Evolutionary conservation across 2,113 vertebrate species (phyloP).

Genomic region (Hydrolagus affinis): DNA sequence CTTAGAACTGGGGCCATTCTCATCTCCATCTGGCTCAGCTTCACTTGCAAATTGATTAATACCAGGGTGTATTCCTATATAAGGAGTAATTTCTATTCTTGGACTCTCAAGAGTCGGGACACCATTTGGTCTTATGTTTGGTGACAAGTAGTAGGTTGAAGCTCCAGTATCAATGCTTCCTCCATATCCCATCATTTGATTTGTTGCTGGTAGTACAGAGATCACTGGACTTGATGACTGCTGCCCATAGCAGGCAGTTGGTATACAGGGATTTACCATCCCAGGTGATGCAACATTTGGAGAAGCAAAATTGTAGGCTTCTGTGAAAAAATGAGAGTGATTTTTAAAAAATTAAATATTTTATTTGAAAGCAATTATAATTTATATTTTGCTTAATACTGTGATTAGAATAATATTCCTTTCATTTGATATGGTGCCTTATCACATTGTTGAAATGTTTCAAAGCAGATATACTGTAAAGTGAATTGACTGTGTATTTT

Average conservation of each 20-base stretch:
- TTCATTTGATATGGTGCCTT: too few species aligned
- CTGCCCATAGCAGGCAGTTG: conserved; percentile 74
- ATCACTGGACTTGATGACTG: conserved; percentile 71
- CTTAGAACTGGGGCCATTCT: conserved; percentile 55
- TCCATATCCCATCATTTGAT: conserved; percentile 69
- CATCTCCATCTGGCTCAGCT: conserved; percentile 65
- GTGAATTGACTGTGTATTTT: too few species aligned
- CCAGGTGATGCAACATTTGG: conserved; percentile 74
- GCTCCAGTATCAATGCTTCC: conserved; percentile 62
- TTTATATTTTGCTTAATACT: neutral
- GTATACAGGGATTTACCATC: conserved; percentile 70
- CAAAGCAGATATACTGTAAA: too few species aligned
- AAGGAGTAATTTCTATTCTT: conserved; percentile 91
- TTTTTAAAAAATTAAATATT: conserved; percentile 1
- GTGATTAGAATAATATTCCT: neutral
- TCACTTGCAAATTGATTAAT: conserved; percentile 73
- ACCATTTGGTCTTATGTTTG: conserved; percentile 67
- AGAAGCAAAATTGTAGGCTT: conserved; percentile 76
- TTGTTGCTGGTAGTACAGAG: conserved; percentile 62
- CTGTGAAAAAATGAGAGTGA: conserved; percentile 58
- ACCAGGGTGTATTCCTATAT: conserved; percentile 61
- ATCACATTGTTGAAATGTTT: too few species aligned
- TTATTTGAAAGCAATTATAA: neutral
- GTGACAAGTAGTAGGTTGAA: conserved; percentile 68
- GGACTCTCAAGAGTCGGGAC: conserved; percentile 81